Evolutionary conservation across 2,113 vertebrate species (phyloP), one percentile per base, ranked within the genome.

Genomic region (Zapornia atra): DNA sequence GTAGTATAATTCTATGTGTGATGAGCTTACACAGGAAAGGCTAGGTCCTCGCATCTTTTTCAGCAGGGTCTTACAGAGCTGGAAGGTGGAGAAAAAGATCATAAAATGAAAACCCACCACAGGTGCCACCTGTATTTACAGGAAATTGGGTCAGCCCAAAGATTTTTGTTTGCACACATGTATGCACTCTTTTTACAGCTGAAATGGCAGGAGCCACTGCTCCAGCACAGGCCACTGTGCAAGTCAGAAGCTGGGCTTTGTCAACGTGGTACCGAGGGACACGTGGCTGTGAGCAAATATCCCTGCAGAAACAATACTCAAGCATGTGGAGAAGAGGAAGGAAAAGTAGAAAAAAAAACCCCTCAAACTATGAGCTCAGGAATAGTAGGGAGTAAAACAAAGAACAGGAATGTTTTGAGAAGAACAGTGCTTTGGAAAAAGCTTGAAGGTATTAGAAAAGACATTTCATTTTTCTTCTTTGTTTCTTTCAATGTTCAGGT

Each of bases 341-440:
- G 25, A 81, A 66, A 92, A 60, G 21, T 24, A 80, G 44, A 38
- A 68, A 82, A 81, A 70, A 44, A 28, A 48, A 5, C 9, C 21
- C 0, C 1, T 2, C 20, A 11, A 48, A 29, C 57, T 50, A 34
- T 59, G 34, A 68, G 44, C 0, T 3, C 11, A 75, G 68, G 9
- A 70, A 84, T 31, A 24, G 5, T 13, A 53, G 5, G 19, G 34
- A 90, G 54, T 40, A 28, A 50, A 92, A 64, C n/a, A 25, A 82
- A 66, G 15, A 85, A 31, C 11, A 13, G 25, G 22, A 94, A 56
- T 17, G 28, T 73, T 84, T 80, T 60, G 50, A 38, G 60, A 44
- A 70, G 12, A 68, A 24, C 11, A 13, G 15, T 48, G 17, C 26
- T 84, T 81, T 2, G 7, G n/a, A 77, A 40, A 56, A 69, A 38